These are phyloP conservation scores for Cephus pulcher DNA, from an alignment of 2,888 invertebrate genomes.

Conservation along the genomic window DNA sequence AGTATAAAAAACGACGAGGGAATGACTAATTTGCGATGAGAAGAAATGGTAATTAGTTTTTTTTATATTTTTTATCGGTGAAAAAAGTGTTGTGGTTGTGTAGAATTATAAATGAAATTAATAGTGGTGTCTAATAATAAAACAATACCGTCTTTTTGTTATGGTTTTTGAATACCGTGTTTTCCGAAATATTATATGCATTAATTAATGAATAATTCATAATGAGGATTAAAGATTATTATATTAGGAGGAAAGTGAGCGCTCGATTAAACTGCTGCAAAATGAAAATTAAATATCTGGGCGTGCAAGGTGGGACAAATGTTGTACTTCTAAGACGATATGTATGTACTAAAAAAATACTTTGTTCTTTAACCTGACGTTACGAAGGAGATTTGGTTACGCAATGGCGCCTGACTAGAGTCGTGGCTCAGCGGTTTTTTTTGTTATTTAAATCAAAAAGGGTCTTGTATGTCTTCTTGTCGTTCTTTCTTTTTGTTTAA, in stretches of 20 bases:
- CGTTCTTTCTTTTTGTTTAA: background rate
- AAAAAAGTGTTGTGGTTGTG: background rate
- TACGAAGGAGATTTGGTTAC: slow-evolving; percentile 32
- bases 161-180: slow-evolving; percentile 15
- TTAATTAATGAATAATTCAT: background rate
- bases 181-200: background rate
- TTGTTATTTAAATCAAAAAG: background rate
- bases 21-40: background rate
- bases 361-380: slow-evolving; percentile 40
- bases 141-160: background rate
- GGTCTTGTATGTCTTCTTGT: background rate
- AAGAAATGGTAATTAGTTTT: background rate
- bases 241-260: background rate
- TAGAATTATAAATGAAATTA: background rate
- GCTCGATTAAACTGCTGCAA: background rate
- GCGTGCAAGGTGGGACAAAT: background rate
- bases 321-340: slow-evolving; percentile 55
- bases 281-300: background rate
- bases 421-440: background rate
- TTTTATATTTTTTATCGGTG: background rate
- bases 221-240: background rate
- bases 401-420: slow-evolving; percentile 34
- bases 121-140: background rate
- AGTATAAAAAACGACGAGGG: background rate
- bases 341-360: slow-evolving; percentile 57